phyloP scores from a whole-genome alignment of 2,888 invertebrate genomes.

The Drosophila mulleri region DNA sequence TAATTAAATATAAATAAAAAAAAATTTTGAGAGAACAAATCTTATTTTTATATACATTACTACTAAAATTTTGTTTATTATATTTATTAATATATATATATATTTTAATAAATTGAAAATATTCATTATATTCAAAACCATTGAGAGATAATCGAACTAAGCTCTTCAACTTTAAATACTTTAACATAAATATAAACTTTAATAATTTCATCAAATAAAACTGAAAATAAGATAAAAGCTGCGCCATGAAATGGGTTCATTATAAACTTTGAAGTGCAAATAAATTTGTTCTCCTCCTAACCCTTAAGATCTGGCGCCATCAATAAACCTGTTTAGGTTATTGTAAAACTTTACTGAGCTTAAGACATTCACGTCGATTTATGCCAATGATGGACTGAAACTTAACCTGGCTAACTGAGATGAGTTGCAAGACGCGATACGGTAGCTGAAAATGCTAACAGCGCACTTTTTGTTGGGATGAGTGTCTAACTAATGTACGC shows the following conservation, averaged over 20 bases:
- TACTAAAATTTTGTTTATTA: too few relatives aligned
- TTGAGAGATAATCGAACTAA: too few relatives aligned
- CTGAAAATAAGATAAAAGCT: too few relatives aligned
- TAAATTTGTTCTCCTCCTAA: background rate
- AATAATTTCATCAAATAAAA: background rate
- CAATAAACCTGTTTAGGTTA: conserved; percentile 24
- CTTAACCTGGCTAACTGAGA: conserved; percentile 31
- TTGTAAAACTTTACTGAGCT: conserved; percentile 45
- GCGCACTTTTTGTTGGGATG: conserved; percentile 26
- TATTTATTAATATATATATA: too few relatives aligned
- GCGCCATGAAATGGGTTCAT: background rate
- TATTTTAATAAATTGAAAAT: too few relatives aligned
- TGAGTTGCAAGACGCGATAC: conserved; percentile 29
- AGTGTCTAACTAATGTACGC: conserved; percentile 13
- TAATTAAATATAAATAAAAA: too few relatives aligned
- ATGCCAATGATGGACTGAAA: conserved; percentile 31
- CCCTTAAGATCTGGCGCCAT: background rate
- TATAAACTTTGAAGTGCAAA: background rate
- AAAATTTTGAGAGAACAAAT: too few relatives aligned
- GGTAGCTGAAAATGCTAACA: conserved; percentile 43
- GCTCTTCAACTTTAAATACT: too few relatives aligned
- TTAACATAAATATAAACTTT: background rate
- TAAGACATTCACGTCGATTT: conserved; percentile 50
- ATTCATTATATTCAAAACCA: too few relatives aligned
- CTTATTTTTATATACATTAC: too few relatives aligned